Evolutionary conservation across 2,888 invertebrate genomes (phyloP).

Genomic region (Gymnosoma rotundatum): DNA sequence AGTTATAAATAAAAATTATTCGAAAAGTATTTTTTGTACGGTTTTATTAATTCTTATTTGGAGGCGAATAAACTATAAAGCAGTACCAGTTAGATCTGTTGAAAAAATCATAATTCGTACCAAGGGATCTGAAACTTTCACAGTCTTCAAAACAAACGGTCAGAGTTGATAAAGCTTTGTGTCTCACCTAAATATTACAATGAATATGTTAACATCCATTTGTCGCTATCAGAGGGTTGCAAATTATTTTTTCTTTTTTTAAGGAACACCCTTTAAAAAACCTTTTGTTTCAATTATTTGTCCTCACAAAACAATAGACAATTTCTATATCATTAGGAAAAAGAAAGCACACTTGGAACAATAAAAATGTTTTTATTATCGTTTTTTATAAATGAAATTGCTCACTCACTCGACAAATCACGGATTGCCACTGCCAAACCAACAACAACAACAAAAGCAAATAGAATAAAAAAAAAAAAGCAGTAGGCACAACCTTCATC

Average conservation of each 20-base stretch:
- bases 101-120: too few species aligned
- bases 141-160: too few species aligned
- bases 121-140: too few species aligned
- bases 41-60: too few species aligned
- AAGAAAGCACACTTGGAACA: neutral
- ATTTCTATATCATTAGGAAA: neutral
- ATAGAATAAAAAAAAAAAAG: neutral
- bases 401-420: slow-evolving; percentile 35
- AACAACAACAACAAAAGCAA: slow-evolving; percentile 6
- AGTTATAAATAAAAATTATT: neutral
- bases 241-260: neutral
- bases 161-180: too few species aligned
- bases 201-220: too few species aligned
- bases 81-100: too few species aligned
- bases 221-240: too few species aligned
- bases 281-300: neutral
- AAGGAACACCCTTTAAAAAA: slow-evolving; percentile 12
- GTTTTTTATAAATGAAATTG: slow-evolving; percentile 34
- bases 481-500: neutral
- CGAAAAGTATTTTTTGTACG: too few species aligned
- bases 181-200: too few species aligned
- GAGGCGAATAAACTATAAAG: too few species aligned
- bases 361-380: slow-evolving; percentile 15
- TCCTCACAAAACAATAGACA: slow-evolving; percentile 11
- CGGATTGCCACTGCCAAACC: slow-evolving; percentile 41